These are phyloP conservation scores for Pipistrellus pipistrellus DNA, from an alignment of 2,797 vertebrate species.

Conservation along the genomic window DNA sequence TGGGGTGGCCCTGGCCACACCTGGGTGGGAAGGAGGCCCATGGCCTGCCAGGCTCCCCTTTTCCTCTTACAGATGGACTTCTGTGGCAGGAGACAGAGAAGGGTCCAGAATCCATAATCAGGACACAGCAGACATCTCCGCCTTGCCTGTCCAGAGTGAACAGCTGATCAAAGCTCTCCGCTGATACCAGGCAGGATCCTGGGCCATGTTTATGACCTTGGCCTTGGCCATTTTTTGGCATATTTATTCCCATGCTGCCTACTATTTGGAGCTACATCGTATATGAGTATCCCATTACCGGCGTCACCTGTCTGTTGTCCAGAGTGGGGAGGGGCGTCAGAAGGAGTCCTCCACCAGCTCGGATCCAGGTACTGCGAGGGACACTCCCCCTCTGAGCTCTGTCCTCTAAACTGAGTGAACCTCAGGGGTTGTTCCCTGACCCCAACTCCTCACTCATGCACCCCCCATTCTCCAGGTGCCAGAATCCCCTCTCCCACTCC, in stretches of 20 bases:
- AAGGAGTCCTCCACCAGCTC: background rate
- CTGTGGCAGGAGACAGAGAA: constrained; percentile 81
- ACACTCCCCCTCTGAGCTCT: background rate
- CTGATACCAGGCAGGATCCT: constrained; percentile 87
- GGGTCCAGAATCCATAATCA: constrained; percentile 83
- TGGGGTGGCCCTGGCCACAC: too few species aligned
- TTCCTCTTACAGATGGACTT: constrained; percentile 87
- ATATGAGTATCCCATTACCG: constrained; percentile 89
- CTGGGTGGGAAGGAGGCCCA: background rate
- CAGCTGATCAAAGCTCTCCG: constrained; percentile 90
- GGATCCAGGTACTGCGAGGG: background rate
- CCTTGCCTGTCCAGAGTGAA: constrained; percentile 85
- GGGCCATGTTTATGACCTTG: constrained; percentile 87
- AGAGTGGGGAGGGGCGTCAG: background rate
- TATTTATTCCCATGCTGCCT: constrained; percentile 90
- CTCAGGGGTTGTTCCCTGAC: background rate
- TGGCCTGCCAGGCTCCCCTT: background rate
- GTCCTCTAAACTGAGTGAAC: background rate
- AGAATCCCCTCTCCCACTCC: too few species aligned
- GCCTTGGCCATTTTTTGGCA: constrained; percentile 87
- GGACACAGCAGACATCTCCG: constrained; percentile 82
- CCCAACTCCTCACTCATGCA: background rate
- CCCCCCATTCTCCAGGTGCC: too few species aligned
- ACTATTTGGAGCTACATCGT: constrained; percentile 84
- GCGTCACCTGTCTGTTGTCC: background rate